Percentiles rank a stretch among this genome's conserved stretches.
Conservation (phyloP, 2,797 vertebrate genomes). For the Peromyscus eremicus region DNA sequence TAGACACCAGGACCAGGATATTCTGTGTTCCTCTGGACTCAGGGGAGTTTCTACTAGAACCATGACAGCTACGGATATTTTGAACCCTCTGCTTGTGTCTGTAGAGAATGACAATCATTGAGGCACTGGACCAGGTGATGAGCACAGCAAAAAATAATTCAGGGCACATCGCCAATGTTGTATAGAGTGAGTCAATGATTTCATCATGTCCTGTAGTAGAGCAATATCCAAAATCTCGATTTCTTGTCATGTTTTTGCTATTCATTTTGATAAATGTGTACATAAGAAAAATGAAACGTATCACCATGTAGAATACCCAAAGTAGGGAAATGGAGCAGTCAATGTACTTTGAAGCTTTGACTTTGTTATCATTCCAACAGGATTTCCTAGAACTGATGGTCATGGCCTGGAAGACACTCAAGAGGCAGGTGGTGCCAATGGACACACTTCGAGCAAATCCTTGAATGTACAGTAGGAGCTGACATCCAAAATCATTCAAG, state of each 20-base stretch:
- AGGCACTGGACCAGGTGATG: not conserved
- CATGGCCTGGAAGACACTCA: not conserved
- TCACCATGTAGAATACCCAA: not conserved
- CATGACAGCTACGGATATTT: not conserved
- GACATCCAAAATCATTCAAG: not conserved
- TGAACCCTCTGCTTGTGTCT: not conserved
- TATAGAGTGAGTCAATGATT: not conserved
- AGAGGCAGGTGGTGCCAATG: not conserved
- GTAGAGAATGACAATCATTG: not conserved
- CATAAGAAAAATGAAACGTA: not conserved
- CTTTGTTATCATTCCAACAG: not conserved
- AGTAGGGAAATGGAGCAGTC: not conserved
- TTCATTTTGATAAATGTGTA: not conserved
- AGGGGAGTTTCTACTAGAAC: not conserved
- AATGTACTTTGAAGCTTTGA: not conserved
- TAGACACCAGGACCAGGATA: not conserved
- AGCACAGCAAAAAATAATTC: not conserved
- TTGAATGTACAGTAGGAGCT: not conserved
- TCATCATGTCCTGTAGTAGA: not conserved
- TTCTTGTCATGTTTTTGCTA: not conserved
- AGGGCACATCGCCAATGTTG: not conserved
- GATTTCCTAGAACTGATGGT: not conserved
- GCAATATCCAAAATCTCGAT: not conserved
- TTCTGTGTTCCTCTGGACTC: not conserved
- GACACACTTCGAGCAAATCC: not conserved